phyloP scores from a whole-genome alignment of 2,888 invertebrate genomes.

The Luffia ferchaultella region DNA sequence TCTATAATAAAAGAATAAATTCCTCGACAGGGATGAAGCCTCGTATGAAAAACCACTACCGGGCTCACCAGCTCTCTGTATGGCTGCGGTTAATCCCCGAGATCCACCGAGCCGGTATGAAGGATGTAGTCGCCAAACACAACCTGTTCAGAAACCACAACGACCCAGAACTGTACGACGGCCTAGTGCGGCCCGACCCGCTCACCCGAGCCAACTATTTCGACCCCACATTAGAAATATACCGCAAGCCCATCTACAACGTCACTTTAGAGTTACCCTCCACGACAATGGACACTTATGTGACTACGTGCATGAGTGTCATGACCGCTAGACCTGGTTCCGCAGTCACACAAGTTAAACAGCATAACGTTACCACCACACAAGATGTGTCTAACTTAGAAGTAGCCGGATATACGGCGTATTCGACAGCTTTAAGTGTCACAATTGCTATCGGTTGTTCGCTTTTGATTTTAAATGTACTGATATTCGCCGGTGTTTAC shows the following conservation, averaged over 20 bases:
- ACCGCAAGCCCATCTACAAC: constrained; percentile 67
- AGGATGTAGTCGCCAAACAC: constrained; percentile 86
- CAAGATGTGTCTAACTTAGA: constrained; percentile 83
- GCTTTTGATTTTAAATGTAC: constrained; percentile 79
- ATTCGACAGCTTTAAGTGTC: constrained; percentile 78
- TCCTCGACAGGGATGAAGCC: constrained; percentile 85
- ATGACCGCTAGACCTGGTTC: constrained; percentile 75
- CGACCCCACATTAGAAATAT: constrained; percentile 69
- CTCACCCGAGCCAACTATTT: constrained; percentile 72
- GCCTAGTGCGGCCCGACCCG: constrained; percentile 85
- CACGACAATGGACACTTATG: constrained; percentile 69
- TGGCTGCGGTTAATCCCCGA: constrained; percentile 95
- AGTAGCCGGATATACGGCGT: constrained; percentile 78
- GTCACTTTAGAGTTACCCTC: constrained; percentile 58
- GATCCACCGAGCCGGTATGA: constrained; percentile 87
- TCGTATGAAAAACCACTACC: constrained; percentile 92
- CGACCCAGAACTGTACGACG: constrained; percentile 89
- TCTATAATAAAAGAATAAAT: too few relatives aligned
- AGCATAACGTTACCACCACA: constrained; percentile 69
- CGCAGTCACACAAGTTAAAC: constrained; percentile 45
- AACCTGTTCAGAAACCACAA: constrained; percentile 92
- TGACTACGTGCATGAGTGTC: constrained; percentile 76
- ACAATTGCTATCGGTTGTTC: constrained; percentile 86
- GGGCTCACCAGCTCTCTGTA: constrained; percentile 95
- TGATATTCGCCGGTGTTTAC: constrained; percentile 86